These are phyloP conservation scores for Trilocha varians DNA, from an alignment of 2,888 invertebrate genomes.

Conservation along the genomic window DNA sequence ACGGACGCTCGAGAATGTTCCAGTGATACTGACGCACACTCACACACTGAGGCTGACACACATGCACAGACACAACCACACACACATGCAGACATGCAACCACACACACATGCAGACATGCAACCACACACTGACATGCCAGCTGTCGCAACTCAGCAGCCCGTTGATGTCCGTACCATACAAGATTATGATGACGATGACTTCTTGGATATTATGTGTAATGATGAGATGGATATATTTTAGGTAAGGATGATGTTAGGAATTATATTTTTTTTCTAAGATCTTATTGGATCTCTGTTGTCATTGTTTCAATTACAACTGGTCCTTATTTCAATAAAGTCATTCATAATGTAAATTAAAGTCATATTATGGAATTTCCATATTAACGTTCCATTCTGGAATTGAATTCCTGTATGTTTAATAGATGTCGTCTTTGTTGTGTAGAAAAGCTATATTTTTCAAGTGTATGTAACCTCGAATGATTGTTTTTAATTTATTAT, in stretches of 20 bases:
- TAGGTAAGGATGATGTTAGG: constrained; percentile 30
- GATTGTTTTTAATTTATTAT: not conserved
- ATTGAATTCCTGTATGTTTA: too few relatives aligned
- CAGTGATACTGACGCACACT: constrained; percentile 75
- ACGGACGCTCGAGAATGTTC: constrained; percentile 80
- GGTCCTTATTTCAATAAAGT: too few relatives aligned
- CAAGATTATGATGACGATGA: constrained; percentile 77
- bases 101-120: constrained; percentile 16
- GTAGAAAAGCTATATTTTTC: too few relatives aligned
- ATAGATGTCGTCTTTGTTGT: too few relatives aligned
- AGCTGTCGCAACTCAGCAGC: too few relatives aligned
- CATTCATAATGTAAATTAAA: too few relatives aligned
- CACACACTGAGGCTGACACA: constrained; percentile 52
- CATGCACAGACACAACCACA: constrained; percentile 18
- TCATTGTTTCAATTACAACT: too few relatives aligned
- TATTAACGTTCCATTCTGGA: too few relatives aligned
- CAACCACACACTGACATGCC: constrained; percentile 13
- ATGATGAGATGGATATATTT: constrained; percentile 81
- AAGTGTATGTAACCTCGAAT: not conserved
- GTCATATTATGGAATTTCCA: too few relatives aligned
- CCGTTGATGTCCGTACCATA: constrained; percentile 38
- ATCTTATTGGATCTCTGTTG: too few relatives aligned
- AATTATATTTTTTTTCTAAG: too few relatives aligned
- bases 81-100: constrained; percentile 31
- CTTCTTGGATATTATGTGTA: constrained; percentile 80